Base-by-base conservation (phyloP, 2,888 invertebrate genomes). In the Tuta absoluta region DNA sequence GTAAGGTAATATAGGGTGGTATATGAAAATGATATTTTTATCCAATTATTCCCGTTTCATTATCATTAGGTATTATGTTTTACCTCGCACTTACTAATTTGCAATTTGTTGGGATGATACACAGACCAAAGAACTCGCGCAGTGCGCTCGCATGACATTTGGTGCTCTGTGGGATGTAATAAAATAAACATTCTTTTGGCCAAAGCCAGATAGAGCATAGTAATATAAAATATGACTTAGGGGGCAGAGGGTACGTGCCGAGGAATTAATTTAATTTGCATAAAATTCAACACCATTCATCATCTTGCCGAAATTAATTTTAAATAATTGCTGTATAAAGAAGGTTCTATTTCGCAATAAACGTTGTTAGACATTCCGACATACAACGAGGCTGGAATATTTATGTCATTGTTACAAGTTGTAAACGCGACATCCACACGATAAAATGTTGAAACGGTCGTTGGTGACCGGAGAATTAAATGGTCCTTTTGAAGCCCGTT, bases 261-360 rank as follows among this genome's bases (percentile, higher is more conserved):
- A n/a, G 14, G 65, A 65, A 65, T 65, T 48, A 62, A 65, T 65
- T 12, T 14, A n/a, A 62, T 65, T 65, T 65, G 57, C 62, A 62
- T 65, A 19, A 57, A 57, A 62, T 58, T 62, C 62, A 58, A 21
- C 41, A 19, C 19, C 17, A 59, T 59, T 10, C n/a, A 21, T 48
- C 41, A 19, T 57, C 21, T 57, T 24, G 59, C 51, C 21, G 49
- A 64, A 33, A 28, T 17, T 57, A 12, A 19, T 41, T 41, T 41
- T 41, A 14, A 41, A 41, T 41, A 14, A 41, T 41, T 41, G 41
- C 41, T 0, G 41, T 41, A 41, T 41, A 2, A 14, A 8, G 41
- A 2, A 41, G 41, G 33, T 19, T 61, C 57, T 57, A 62, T 37
- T 33, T 57, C 65, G 28, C 41, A 38, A 48, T 59, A 63, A 62